Conservation (phyloP, 2,797 vertebrate species). For the Hozukius guyotensis region DNA sequence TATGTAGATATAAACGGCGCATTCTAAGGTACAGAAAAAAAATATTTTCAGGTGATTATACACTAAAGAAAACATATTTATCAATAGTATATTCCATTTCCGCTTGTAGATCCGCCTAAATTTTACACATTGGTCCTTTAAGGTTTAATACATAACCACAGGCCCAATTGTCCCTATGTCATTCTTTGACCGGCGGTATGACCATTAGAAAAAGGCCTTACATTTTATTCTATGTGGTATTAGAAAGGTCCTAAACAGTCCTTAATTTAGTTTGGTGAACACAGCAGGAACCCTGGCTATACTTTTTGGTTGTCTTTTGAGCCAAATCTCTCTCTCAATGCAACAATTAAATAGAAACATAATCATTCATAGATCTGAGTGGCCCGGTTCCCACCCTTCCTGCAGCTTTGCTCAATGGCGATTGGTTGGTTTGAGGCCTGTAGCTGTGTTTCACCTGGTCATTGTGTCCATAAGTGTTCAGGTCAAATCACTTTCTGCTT, state of each 20-base stretch:
- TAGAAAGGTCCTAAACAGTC: neutral
- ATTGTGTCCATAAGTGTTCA: conserved; percentile 21
- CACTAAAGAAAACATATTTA: too few relatives aligned
- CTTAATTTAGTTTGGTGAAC: neutral
- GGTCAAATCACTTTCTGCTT: conserved; percentile 6
- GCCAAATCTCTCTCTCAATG: neutral
- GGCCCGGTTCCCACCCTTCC: neutral
- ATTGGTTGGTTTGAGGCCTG: neutral
- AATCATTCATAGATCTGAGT: neutral
- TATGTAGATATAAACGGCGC: too few relatives aligned
- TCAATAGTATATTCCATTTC: too few relatives aligned
- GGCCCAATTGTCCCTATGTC: neutral
- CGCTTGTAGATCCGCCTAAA: too few relatives aligned
- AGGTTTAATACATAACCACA: too few relatives aligned
- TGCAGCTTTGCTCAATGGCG: neutral
- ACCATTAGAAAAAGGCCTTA: neutral
- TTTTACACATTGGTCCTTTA: too few relatives aligned
- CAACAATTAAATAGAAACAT: neutral
- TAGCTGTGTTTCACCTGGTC: conserved; percentile 29
- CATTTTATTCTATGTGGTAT: neutral
- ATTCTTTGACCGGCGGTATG: neutral
- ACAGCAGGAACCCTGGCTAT: neutral
- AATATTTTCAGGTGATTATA: too few relatives aligned
- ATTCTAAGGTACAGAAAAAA: too few relatives aligned
- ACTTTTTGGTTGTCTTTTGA: neutral